Conservation (phyloP, 37 sponge, comb jelly and placozoan species). For the Agelas oroides region DNA sequence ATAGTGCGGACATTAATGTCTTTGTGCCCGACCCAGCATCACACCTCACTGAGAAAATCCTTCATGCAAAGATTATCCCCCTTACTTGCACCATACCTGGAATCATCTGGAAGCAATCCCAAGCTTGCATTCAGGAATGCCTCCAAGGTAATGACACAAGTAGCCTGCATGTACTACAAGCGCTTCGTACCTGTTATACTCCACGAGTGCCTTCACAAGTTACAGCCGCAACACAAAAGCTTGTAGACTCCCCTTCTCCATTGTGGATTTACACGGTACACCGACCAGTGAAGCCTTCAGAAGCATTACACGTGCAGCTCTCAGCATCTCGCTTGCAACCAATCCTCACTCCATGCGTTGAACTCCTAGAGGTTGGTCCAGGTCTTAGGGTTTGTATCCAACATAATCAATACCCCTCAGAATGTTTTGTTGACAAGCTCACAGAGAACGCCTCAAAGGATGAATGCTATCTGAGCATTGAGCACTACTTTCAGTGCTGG, state of each 20-base stretch:
- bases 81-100: background rate
- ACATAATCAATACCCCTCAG: slow-evolving; percentile 36
- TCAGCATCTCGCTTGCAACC: background rate
- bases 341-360: slow-evolving; percentile 2
- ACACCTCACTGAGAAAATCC: background rate
- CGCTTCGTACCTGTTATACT: too few species aligned
- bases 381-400: slow-evolving; percentile 43
- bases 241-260: background rate
- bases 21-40: background rate
- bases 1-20: background rate
- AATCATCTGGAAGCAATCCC: background rate
- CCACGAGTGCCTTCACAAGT: too few species aligned
- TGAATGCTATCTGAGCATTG: slow-evolving; percentile 15
- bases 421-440: slow-evolving; percentile 24
- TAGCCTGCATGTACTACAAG: too few species aligned
- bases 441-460: slow-evolving; percentile 9
- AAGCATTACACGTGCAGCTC: slow-evolving; percentile 1
- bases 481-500: slow-evolving; percentile 44
- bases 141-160: background rate
- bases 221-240: too few species aligned
- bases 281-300: background rate
- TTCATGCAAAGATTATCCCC: background rate
- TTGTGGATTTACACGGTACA: background rate
- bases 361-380: slow-evolving; percentile 63
- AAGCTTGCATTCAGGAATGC: background rate